Conservation (phyloP, 2,888 invertebrate species). For the Callinectes sapidus region DNA sequence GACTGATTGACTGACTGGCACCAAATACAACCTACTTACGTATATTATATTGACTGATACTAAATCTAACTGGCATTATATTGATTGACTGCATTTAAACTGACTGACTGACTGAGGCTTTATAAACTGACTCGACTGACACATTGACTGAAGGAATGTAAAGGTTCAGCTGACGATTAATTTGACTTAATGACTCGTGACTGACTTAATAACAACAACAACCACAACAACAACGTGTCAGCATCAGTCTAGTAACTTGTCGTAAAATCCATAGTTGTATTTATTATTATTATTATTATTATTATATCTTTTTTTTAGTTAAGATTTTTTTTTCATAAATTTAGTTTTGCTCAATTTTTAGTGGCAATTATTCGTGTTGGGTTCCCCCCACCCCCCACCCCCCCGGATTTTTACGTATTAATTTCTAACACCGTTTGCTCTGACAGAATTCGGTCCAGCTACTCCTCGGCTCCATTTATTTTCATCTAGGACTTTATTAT, state of each 20-base stretch:
- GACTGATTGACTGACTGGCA: slow-evolving; percentile 19
- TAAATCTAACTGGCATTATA: not conserved
- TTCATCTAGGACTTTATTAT: not conserved
- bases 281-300: not conserved
- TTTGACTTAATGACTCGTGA: not conserved
- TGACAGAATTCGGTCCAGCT: slow-evolving; percentile 26
- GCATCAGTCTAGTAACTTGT: not conserved
- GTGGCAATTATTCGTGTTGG: slow-evolving; percentile 36
- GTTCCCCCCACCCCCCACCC: no score
- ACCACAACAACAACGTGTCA: not conserved
- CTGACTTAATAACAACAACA: not conserved
- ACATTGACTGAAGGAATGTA: no score
- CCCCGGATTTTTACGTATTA: not conserved
- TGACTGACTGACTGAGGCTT: not conserved
- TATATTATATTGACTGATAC: not conserved
- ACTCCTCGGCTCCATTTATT: not conserved
- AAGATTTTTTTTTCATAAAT: not conserved
- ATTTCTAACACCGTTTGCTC: not conserved
- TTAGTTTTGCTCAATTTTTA: slow-evolving; percentile 27
- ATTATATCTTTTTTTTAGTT: not conserved
- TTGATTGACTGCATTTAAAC: not conserved
- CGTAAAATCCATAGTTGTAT: not conserved
- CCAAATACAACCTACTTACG: not conserved
- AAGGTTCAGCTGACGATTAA: no score
- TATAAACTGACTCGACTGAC: no score